phyloP scores from a whole-genome alignment of 2,113 vertebrate species.

The Galbula dea region DNA sequence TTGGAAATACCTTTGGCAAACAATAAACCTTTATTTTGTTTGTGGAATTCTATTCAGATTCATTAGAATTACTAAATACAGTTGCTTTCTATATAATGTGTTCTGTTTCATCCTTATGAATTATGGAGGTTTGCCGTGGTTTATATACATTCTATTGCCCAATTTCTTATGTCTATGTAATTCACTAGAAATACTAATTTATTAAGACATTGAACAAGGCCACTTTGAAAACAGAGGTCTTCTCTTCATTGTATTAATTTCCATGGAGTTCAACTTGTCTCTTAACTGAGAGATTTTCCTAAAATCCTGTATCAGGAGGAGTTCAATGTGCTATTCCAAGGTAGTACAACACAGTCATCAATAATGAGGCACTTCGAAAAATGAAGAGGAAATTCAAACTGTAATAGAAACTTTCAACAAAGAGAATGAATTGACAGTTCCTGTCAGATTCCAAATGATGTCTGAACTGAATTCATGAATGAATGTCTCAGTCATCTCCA shows the following conservation, averaged over 20 bases:
- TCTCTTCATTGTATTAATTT: not conserved
- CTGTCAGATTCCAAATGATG: not conserved
- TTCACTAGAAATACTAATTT: not conserved
- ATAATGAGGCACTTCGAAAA: not conserved
- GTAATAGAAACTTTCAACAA: not conserved
- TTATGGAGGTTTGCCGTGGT: not conserved
- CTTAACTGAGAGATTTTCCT: not conserved
- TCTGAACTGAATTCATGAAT: conserved; percentile 1
- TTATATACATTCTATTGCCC: not conserved
- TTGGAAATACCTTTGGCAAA: not conserved
- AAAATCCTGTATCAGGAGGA: not conserved
- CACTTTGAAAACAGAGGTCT: not conserved
- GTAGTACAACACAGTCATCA: not conserved
- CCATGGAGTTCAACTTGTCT: not conserved
- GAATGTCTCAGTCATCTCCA: not conserved
- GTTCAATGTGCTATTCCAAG: not conserved
- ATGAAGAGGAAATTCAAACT: not conserved
- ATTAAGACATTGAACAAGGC: not conserved
- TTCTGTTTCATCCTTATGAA: not conserved
- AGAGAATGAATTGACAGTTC: not conserved
- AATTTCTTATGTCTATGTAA: not conserved
- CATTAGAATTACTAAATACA: not conserved
- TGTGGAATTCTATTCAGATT: not conserved
- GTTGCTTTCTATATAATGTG: not conserved
- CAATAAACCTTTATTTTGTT: not conserved